Evolutionary conservation across 2,113 vertebrate genomes (phyloP).

Genomic region (Lepus americanus): DNA sequence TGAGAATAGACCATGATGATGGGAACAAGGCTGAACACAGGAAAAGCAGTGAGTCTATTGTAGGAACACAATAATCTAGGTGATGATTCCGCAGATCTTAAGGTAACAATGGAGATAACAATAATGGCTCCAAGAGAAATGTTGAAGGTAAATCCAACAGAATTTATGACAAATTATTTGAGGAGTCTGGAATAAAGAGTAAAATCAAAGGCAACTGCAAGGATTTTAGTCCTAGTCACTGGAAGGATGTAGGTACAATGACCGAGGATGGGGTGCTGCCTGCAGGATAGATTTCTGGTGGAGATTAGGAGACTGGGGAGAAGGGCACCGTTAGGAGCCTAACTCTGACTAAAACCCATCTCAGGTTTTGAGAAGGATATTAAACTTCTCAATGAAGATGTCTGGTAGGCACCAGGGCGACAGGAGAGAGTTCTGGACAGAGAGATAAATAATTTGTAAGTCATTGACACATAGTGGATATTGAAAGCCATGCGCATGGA

Average conservation of each 20-base stretch:
- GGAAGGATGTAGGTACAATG: background rate
- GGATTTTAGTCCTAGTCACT: background rate
- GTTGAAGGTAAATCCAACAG: background rate
- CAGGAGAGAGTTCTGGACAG: background rate
- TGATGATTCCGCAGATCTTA: background rate
- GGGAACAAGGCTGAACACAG: background rate
- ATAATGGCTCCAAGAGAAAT: background rate
- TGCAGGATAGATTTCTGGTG: background rate
- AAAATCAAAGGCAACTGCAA: background rate
- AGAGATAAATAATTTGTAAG: background rate
- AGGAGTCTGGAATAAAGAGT: background rate
- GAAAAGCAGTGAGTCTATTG: background rate
- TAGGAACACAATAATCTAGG: background rate
- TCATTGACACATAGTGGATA: background rate
- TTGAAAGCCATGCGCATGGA: background rate
- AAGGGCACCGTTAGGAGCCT: background rate
- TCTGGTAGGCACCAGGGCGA: background rate
- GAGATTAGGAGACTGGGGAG: background rate
- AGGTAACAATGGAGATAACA: background rate
- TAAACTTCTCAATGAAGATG: background rate
- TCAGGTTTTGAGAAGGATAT: background rate
- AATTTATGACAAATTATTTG: background rate
- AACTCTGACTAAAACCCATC: background rate
- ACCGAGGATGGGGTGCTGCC: background rate
- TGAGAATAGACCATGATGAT: background rate